phyloP scores from a whole-genome alignment of 2,797 vertebrate species.

The Esox lucius region DNA sequence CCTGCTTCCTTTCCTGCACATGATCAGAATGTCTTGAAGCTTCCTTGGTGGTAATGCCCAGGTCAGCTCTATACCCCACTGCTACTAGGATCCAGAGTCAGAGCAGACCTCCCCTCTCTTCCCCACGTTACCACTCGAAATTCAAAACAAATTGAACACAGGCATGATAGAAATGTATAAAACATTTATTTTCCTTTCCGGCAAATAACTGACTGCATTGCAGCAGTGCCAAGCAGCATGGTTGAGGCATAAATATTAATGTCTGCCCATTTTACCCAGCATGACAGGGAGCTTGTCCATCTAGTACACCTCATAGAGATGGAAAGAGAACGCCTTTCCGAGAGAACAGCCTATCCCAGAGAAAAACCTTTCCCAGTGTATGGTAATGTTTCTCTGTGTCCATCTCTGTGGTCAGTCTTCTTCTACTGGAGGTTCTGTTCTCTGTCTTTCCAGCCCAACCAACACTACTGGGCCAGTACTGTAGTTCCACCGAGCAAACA shows the following conservation, averaged over 20 bases:
- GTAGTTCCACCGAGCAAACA: conserved; percentile 28
- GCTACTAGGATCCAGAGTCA: neutral
- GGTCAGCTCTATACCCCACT: neutral
- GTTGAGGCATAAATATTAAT: conserved; percentile 75
- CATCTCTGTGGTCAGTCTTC: conserved; percentile 1
- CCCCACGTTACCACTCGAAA: neutral
- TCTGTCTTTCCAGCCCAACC: conserved; percentile 31
- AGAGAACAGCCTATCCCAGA: too few species aligned
- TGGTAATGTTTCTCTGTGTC: neutral
- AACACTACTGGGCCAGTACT: conserved; percentile 34
- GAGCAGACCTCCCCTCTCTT: neutral
- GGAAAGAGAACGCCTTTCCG: neutral
- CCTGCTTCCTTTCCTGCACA: too few species aligned
- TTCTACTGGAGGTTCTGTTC: conserved; percentile 45
- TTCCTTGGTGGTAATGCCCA: neutral
- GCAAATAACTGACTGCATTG: conserved; percentile 75
- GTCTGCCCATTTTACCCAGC: conserved; percentile 65
- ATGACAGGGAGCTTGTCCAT: conserved; percentile 71
- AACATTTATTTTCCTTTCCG: conserved; percentile 43
- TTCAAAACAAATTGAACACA: neutral
- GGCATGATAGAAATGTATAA: neutral
- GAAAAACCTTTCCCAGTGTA: too few species aligned
- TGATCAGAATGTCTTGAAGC: conserved; percentile 13
- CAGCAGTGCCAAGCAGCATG: conserved; percentile 71
- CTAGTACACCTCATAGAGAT: conserved; percentile 24